A percentile compares a stretch with the other conserved stretches of the same genome.
Conservation (phyloP, 1,140 invertebrate species). For the Papilio polyxenes region DNA sequence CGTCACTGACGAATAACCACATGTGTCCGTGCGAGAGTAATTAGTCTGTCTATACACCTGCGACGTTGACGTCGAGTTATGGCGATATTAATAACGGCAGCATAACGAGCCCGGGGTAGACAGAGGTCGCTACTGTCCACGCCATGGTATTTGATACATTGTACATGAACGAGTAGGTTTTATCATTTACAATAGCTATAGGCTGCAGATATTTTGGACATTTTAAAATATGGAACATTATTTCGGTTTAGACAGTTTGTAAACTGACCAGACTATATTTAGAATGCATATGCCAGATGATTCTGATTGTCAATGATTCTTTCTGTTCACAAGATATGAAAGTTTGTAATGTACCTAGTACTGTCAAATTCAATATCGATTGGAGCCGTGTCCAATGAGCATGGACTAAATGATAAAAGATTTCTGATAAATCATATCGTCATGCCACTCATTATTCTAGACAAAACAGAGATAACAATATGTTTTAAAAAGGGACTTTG, state of each 20-base stretch:
- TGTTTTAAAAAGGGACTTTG: not conserved
- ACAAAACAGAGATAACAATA: too few relatives aligned
- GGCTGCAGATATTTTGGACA: not conserved
- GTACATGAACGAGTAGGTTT: not conserved
- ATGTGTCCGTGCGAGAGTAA: constrained; percentile 16
- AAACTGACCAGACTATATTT: too few relatives aligned
- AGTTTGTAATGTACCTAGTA: too few relatives aligned
- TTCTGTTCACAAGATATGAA: too few relatives aligned
- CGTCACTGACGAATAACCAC: not conserved
- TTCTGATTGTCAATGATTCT: too few relatives aligned
- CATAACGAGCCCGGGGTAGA: constrained; percentile 39
- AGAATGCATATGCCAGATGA: too few relatives aligned
- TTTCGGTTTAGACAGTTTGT: too few relatives aligned
- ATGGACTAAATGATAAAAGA: too few relatives aligned
- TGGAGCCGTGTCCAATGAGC: too few relatives aligned
- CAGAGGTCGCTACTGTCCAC: constrained; percentile 11
- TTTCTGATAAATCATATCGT: too few relatives aligned
- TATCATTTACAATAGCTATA: not conserved
- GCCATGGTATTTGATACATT: constrained; percentile 28
- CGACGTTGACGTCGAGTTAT: constrained; percentile 41
- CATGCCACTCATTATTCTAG: too few relatives aligned
- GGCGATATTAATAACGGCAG: constrained; percentile 43
- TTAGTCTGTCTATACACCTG: constrained; percentile 38
- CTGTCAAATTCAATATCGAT: too few relatives aligned
- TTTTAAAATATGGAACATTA: not conserved